A percentile compares a stretch with the other conserved stretches of the same genome.
Evolutionary conservation across 2,797 vertebrate species (phyloP).

Genomic region (Tamandua tetradactyla): DNA sequence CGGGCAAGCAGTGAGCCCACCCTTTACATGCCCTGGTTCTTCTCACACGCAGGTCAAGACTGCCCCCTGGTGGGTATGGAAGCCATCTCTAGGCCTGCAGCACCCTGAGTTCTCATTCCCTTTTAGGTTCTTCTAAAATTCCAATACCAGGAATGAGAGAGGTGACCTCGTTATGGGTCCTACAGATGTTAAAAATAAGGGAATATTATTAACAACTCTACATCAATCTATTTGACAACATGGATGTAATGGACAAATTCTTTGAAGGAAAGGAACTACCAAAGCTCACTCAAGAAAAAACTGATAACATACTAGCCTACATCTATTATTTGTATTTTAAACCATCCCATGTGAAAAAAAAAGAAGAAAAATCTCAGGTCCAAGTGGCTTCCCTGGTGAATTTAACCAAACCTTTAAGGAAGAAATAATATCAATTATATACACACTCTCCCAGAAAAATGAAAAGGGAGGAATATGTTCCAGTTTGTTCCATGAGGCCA

Average conservation of each 20-base stretch:
- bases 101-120: neutral
- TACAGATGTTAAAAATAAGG: neutral
- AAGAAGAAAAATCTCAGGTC: no score
- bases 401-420: no score
- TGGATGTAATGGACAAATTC: neutral
- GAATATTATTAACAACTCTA: neutral
- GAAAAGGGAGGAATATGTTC: no score
- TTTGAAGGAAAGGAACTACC: neutral
- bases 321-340: neutral
- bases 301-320: neutral
- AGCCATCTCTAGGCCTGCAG: neutral
- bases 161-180: neutral
- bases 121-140: neutral
- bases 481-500: no score
- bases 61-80: constrained; percentile 60
- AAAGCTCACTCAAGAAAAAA: neutral
- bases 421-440: no score
- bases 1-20: neutral
- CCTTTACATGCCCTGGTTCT: rapidly evolving
- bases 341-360: neutral
- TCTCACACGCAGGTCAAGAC: neutral
- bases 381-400: no score
- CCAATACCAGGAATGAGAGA: neutral
- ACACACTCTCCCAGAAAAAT: no score
- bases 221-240: neutral